Percentiles rank a stretch among this genome's conserved stretches.
Conservation (phyloP, 2,888 invertebrate species). For the Autographa pulchrina region DNA sequence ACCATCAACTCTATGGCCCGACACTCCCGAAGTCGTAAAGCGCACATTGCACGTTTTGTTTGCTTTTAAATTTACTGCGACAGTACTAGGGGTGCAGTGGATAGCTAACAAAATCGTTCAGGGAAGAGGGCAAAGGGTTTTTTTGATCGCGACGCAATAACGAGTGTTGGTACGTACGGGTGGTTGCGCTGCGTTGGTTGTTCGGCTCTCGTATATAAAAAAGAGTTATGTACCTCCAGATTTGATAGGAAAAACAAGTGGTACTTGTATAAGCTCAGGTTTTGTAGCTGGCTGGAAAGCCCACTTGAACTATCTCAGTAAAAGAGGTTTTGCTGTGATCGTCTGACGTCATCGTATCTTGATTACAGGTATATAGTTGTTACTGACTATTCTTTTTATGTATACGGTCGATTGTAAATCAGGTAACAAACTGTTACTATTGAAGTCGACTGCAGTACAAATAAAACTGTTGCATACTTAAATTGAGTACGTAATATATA, state of each 20-base stretch:
- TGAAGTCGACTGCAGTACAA: no score
- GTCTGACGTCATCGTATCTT: neutral
- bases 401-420: neutral
- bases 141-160: conserved; percentile 31
- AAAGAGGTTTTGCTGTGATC: neutral
- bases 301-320: neutral
- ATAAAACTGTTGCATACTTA: no score
- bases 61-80: conserved; percentile 61
- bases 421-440: no score
- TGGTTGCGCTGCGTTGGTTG: conserved; percentile 16
- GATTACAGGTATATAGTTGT: neutral
- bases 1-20: conserved; percentile 61
- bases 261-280: neutral
- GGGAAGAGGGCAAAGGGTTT: conserved; percentile 18
- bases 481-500: no score
- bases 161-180: conserved; percentile 19
- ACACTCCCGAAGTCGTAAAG: conserved; percentile 63
- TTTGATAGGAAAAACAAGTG: conserved; percentile 4
- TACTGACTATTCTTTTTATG: neutral
- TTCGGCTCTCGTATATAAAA: conserved; percentile 24
- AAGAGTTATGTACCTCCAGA: conserved; percentile 23
- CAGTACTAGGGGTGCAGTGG: conserved; percentile 53
- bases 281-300: neutral
- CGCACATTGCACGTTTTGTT: conserved; percentile 69
- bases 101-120: conserved; percentile 38